A percentile compares a stretch with the other conserved stretches of the same genome.
These are phyloP conservation scores for Achlya flavicornis DNA, from an alignment of 2,888 invertebrate genomes.

Conservation along the genomic window DNA sequence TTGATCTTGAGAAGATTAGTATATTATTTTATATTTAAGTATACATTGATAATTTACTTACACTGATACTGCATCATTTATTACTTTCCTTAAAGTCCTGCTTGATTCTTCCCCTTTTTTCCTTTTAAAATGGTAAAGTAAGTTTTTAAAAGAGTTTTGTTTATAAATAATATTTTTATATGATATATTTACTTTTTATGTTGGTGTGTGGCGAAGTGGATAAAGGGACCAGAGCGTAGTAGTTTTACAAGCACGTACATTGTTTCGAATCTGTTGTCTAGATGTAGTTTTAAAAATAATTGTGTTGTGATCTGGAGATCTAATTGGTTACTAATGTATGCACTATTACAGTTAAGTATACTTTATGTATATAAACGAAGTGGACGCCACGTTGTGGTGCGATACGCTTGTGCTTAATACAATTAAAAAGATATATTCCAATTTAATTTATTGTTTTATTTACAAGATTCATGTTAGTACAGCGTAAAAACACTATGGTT, in stretches of 20 bases:
- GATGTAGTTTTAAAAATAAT: conserved; percentile 46
- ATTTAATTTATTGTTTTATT: conserved; percentile 58
- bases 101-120: no score
- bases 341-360: conserved; percentile 60
- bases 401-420: conserved; percentile 76
- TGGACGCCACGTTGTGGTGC: conserved; percentile 43
- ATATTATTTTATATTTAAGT: not conserved
- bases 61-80: not conserved
- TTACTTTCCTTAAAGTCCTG: not conserved
- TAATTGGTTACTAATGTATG: conserved; percentile 67
- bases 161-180: conserved; percentile 40
- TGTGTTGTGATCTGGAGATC: conserved; percentile 69
- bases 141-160: conserved; percentile 11
- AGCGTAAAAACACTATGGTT: not conserved
- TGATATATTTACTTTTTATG: conserved; percentile 23
- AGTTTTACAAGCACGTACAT: conserved; percentile 41
- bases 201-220: conserved; percentile 53
- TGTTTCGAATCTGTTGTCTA: conserved; percentile 53
- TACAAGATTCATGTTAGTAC: conserved; percentile 21
- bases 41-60: not conserved
- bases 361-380: conserved; percentile 49
- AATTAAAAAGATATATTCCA: conserved; percentile 71
- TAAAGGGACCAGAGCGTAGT: conserved; percentile 69
- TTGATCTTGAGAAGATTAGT: no score
- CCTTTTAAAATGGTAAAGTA: not conserved